A percentile compares a stretch with the other conserved stretches of the same genome.
Evolutionary conservation across 2,888 invertebrate genomes (phyloP).

Genomic region (Nematopogon swammerdamellus): DNA sequence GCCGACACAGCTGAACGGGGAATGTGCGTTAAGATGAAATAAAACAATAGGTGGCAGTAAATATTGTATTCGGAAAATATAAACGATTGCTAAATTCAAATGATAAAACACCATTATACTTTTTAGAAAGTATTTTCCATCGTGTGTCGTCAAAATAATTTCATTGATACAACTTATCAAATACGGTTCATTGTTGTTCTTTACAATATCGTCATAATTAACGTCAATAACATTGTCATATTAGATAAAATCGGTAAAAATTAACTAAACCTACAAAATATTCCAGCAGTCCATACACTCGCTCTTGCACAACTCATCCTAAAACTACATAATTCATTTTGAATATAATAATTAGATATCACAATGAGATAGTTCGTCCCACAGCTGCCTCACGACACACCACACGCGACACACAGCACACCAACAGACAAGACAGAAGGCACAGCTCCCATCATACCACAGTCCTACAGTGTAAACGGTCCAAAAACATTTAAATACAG

Average conservation of each 20-base stretch:
- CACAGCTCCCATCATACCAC: background rate
- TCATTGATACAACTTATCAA: background rate
- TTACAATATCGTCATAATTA: background rate
- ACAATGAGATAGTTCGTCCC: slow-evolving; percentile 35
- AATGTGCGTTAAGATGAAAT: slow-evolving; percentile 14
- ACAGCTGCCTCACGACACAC: background rate
- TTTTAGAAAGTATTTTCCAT: too few species aligned
- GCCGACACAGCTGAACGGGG: background rate
- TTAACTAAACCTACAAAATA: background rate
- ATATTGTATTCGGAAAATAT: slow-evolving; percentile 53
- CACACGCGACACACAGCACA: background rate
- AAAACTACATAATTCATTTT: background rate
- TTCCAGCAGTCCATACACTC: background rate
- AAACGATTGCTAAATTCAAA: slow-evolving; percentile 12
- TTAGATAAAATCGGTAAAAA: background rate
- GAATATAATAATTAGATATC: slow-evolving; percentile 51
- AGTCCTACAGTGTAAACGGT: background rate
- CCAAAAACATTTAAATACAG: background rate
- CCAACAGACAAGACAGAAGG: background rate
- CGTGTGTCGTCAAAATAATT: background rate
- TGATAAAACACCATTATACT: background rate
- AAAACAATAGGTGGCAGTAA: slow-evolving; percentile 42
- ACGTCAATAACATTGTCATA: background rate
- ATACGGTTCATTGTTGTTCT: background rate
- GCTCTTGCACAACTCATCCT: background rate